phyloP scores from a whole-genome alignment of 2,797 vertebrate genomes.

The Loris lydekkerianus region DNA sequence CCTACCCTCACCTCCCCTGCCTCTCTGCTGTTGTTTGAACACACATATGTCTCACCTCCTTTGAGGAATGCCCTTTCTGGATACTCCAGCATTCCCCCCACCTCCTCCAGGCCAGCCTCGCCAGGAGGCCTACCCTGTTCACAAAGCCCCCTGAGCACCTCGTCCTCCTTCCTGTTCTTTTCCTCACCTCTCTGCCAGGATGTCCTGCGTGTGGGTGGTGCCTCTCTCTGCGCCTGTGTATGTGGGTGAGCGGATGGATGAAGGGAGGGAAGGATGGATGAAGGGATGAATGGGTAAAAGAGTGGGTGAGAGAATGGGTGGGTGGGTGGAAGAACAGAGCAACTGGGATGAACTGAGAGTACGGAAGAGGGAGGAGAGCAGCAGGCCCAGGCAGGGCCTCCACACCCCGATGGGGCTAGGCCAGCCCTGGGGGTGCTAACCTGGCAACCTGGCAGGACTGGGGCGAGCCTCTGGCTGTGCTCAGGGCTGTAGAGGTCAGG shows the following conservation, averaged over 20 bases:
- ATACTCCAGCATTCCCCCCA: accelerated
- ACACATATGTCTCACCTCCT: background rate
- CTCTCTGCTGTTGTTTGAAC: background rate
- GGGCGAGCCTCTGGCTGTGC: background rate
- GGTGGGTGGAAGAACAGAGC: background rate
- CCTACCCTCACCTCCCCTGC: accelerated
- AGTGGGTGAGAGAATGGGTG: background rate
- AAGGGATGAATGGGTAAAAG: accelerated
- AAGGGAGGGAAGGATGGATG: background rate
- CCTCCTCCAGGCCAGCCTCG: background rate
- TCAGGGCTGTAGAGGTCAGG: background rate
- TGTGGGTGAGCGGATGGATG: accelerated
- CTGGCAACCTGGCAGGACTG: background rate
- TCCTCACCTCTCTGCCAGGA: background rate
- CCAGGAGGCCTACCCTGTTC: background rate
- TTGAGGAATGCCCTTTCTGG: too few relatives aligned
- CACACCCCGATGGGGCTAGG: too few relatives aligned
- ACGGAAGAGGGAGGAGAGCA: background rate
- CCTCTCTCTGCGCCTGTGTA: accelerated
- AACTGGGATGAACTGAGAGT: background rate
- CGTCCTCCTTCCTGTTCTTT: background rate
- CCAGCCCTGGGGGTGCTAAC: too few relatives aligned
- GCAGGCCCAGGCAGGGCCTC: background rate
- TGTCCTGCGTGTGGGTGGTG: background rate
- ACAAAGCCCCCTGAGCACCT: background rate